Conservation (phyloP, 2,797 vertebrate genomes). For the Myripristis jacobus region DNA sequence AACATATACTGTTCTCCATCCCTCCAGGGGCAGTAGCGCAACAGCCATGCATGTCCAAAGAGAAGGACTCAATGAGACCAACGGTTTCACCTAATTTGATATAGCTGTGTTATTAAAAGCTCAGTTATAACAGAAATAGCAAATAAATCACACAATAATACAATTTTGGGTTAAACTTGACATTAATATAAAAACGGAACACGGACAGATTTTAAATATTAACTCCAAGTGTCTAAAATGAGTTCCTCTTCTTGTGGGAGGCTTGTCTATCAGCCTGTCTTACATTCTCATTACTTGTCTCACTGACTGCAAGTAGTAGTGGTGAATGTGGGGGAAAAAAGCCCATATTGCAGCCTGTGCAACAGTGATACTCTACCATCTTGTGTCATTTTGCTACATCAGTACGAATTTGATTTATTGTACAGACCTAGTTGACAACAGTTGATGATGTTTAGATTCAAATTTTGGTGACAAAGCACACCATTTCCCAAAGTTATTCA, state of each 20-base stretch:
- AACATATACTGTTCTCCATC: constrained; percentile 10
- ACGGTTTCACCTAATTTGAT: not conserved
- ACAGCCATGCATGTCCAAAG: constrained; percentile 16
- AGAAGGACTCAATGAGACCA: not conserved
- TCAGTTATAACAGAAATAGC: not conserved
- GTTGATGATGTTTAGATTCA: not conserved
- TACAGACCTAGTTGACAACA: not conserved
- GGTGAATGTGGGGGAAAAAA: constrained; percentile 3
- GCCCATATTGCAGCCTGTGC: not conserved
- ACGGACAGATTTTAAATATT: not conserved
- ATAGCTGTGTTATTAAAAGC: constrained; percentile 14
- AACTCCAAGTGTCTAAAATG: not conserved
- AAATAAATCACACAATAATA: not conserved
- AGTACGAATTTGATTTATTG: constrained; percentile 1
- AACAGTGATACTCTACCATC: not conserved
- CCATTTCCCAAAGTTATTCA: not conserved
- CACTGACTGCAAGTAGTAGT: not conserved
- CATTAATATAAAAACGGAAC: not conserved
- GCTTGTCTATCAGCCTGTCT: not conserved
- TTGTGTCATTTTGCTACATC: too few species aligned
- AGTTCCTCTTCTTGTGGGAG: too few species aligned
- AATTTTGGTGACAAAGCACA: not conserved
- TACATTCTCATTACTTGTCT: not conserved
- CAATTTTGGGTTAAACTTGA: not conserved
- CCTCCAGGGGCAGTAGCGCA: constrained; percentile 18